Evolutionary conservation across 2,113 vertebrate genomes (phyloP), one percentile per base, ranked within the genome.

Genomic region (Ochotona princeps): DNA sequence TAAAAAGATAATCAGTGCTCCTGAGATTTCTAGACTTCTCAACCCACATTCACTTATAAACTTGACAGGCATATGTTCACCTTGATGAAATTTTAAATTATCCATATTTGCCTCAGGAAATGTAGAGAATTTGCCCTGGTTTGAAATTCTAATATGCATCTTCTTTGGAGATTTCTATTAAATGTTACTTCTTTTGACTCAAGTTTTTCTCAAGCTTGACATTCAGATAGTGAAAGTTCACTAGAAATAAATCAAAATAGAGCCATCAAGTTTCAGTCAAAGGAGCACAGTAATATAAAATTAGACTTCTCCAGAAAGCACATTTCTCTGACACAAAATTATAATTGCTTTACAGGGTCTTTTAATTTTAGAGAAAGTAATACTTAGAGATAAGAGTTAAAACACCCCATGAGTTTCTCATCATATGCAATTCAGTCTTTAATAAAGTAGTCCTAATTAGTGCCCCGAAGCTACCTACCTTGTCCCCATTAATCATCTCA

Each of bases 71-170:
- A 82, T 82, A 72, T 25, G 35, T 87, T 89, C 95, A 92, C 82
- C 85, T 89, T 85, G 81, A 95, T 78, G 67, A 94, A 93, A 94
- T 80, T 92, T 96, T 93, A 90, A 90, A 87, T 83, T 85, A 83
- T 32, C 44, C 67, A 44, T 21, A 79, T 84, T 95, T 69, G 66
- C 90, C 92, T 89, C 67, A 20, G 83, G 88, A 92, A 94, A 94
- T 30, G 76, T 82, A 96, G 66, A 90, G 69, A 80, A 65, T 74
- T 54, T 96, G 54, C 32, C 82, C 79, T 87, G 66, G 21, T 93
- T 95, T 95, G 88, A 94, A 95, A 96, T 96, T 95, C 69, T 83
- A 93, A 86, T 74, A 65, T 28, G 8, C 65, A 66, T 75, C 57
- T 94, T 91, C 67, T 90, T 92, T 78, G 74, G 81, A 81, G 57